Base-by-base conservation (phyloP, 2,797 vertebrate genomes). In the Brachymystax lenok region DNA sequence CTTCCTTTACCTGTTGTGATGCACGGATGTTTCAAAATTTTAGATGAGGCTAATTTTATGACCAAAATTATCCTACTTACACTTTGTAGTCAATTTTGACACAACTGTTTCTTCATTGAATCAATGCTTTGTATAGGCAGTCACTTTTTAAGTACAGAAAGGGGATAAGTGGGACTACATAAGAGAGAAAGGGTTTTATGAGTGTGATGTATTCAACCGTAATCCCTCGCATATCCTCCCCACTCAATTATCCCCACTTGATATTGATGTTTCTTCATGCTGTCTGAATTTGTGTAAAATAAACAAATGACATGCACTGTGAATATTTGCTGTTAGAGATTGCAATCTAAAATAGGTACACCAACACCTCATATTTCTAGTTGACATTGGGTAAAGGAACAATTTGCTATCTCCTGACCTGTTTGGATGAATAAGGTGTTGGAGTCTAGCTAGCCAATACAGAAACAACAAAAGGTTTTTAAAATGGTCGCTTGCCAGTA, bases 151-250 rank as follows among this genome's bases (percentile, higher is more conserved):
- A 46, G 68, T 78, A 70, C 61, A 61, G 80, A 33, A 81, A 82
- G 86, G 86, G 79, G 77, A 72, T 24, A 63, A 24, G 24, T 24
- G 21, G n/a, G 21, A 13, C 59, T 24, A 63, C 28, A 17, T 8
- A 7, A 17, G 16, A 16, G 3, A 17, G 28, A 28, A 10, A 46
- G 13, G 3, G 40, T 46, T 66, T 5, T 66, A 13, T 12, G 10
- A 12, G 64, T 30, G 17, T 30, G 16, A 68, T 33, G 17, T 68
- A 17, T 33, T 33, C 28, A 30, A 33, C 30, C 14, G 0, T 30
- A 3, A 8, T 68, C 28, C 21, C 66, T 68, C 6, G n/a, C 4
- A 66, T 28, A 35, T 28, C 64, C 66, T 17, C 27, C 64, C 5
- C 27, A 67, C 64, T 67, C 17, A 30, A 68, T 28, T 27, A 28